Conservation (phyloP, 2,113 vertebrate genomes). For the Cyprinodon tularosa region DNA sequence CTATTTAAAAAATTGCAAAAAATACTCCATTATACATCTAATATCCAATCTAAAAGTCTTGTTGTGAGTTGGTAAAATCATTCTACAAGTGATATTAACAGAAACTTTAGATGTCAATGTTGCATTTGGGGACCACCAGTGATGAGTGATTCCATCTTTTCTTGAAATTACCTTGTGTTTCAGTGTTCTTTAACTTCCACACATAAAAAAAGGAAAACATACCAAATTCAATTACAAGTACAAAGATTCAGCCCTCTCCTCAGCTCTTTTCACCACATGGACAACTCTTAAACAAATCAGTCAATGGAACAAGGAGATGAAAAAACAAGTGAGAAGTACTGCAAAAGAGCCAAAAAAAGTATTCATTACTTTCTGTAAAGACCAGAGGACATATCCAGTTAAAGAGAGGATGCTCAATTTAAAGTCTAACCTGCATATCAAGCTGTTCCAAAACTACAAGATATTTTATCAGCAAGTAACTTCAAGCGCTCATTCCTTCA, state of each 20-base stretch:
- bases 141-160: conserved; percentile 67
- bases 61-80: conserved; percentile 39
- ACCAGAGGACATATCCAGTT: not conserved
- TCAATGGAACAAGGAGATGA: conserved; percentile 23
- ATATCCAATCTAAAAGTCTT: conserved; percentile 38
- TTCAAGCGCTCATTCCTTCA: conserved; percentile 66
- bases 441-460: conserved; percentile 46
- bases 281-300: conserved; percentile 47
- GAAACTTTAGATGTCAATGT: conserved; percentile 74
- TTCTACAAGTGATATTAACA: conserved; percentile 73
- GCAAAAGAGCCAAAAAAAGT: not conserved
- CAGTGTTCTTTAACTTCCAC: conserved; percentile 50
- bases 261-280: conserved; percentile 28
- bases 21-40: not conserved
- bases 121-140: conserved; percentile 73
- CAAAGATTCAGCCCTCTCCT: conserved; percentile 34
- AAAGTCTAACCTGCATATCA: conserved; percentile 46
- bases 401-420: conserved; percentile 7
- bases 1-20: not conserved
- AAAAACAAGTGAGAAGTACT: conserved; percentile 11
- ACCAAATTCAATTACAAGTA: conserved; percentile 69
- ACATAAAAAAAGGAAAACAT: conserved; percentile 57
- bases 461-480: conserved; percentile 71
- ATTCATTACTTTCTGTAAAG: not conserved
- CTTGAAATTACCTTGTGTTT: conserved; percentile 66